A percentile compares a stretch with the other conserved stretches of the same genome.
Evolutionary conservation across 1,140 invertebrate genomes (phyloP).

Genomic region (Musca vetustissima): DNA sequence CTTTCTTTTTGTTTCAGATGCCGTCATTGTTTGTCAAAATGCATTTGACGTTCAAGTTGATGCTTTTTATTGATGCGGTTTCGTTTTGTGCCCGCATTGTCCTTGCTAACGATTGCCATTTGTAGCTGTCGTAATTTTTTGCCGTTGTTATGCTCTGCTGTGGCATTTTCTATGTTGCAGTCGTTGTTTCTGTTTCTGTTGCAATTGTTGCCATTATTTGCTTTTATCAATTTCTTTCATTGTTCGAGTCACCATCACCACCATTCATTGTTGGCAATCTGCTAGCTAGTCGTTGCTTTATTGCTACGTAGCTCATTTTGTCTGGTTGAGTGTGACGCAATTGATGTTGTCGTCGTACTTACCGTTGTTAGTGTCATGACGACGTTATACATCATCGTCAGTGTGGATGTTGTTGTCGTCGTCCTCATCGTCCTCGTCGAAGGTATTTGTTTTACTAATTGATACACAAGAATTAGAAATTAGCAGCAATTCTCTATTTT

Average conservation of each 20-base stretch:
- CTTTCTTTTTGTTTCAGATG: neutral
- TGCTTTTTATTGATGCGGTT: conserved; percentile 19
- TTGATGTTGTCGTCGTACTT: no score
- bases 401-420: no score
- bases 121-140: neutral
- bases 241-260: neutral
- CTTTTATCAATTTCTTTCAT: conserved; percentile 21
- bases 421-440: neutral
- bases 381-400: no score
- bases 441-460: conserved; percentile 22
- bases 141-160: neutral
- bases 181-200: neutral
- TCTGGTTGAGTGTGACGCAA: neutral
- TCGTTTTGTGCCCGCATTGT: neutral
- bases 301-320: conserved; percentile 5
- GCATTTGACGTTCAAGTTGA: conserved; percentile 22
- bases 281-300: no score
- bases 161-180: neutral
- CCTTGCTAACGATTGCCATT: neutral
- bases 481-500: neutral
- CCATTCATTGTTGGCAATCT: neutral
- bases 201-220: conserved; percentile 18
- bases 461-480: conserved; percentile 19
- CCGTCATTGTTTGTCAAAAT: conserved; percentile 20
- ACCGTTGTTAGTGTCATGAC: no score